Conservation (phyloP, 2,113 vertebrate species). For the Drymodes brunneopygia region DNA sequence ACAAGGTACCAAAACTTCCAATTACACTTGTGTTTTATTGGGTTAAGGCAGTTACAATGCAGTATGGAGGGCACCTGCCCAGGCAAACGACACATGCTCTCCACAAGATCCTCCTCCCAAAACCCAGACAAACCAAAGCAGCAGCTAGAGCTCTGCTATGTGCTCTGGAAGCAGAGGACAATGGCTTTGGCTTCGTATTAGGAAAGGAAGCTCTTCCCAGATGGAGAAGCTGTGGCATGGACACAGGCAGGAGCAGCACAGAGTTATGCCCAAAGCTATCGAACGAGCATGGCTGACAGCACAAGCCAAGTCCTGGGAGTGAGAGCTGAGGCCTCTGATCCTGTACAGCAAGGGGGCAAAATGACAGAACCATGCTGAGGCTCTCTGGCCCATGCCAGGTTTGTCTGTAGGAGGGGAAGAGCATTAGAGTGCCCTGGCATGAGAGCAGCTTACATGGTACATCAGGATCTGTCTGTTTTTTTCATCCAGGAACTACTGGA, state of each 20-base stretch:
- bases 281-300: neutral
- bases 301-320: neutral
- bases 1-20: neutral
- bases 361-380: neutral
- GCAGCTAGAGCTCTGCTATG: neutral
- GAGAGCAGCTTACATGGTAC: neutral
- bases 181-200: neutral
- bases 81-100: neutral
- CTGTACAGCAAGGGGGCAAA: neutral
- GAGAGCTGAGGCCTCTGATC: neutral
- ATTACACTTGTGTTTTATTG: conserved; percentile 27
- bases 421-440: neutral
- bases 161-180: neutral
- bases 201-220: neutral
- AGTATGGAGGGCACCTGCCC: neutral
- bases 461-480: neutral
- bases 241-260: neutral
- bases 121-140: neutral
- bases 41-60: neutral
- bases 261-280: neutral
- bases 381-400: neutral
- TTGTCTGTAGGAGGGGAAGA: neutral
- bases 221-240: neutral
- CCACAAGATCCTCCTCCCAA: neutral
- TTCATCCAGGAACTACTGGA: neutral